Base-by-base conservation (phyloP, 1,140 invertebrate species). In the Maconellicoccus hirsutus region DNA sequence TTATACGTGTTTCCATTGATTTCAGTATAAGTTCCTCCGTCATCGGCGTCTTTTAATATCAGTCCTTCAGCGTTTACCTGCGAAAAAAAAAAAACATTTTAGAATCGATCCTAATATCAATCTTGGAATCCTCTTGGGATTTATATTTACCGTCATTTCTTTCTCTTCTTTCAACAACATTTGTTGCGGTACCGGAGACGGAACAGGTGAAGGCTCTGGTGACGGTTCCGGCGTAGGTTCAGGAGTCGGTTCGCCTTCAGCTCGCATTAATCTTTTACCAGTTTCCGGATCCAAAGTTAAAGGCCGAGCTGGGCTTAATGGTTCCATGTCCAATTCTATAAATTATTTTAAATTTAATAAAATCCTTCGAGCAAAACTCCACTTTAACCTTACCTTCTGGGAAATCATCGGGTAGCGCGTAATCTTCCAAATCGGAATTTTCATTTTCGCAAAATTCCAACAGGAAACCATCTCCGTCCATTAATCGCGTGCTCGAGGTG, bases 281-380 rank as follows among this genome's bases (percentile, higher is more conserved):
- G 87, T 87, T 1, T 82, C 74, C 8, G 88, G 88, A 76, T 86
- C 88, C 52, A 90, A 78, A 8, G 86, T 86, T 42, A 89, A 84
- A 42, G 86, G 84, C 27, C 85, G 80, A 3, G 86, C 84, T 27
- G 87, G 87, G 77, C 85, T 87, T 1, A 86, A 83, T 0, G 87
- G 84, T 73, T 84, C 83, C 26, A 86, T 66, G 25, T 66, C 61
- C 10, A 66, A 16, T 66, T 66, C 61, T 66, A 66, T 3, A 59
- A 59, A 19, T 23, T 16, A 25, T 8, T 19, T 16, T 3, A 52
- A 52, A 6, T 8, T 19, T 16, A 16, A 52, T 52, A 8, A 52
- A 3, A 52, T 52, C n/a, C 4, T 3, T 16, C 16, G 42, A 3
- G 29, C 3, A 8, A 52, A 4, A 52, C n/a, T 52, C n/a, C 42